Evolutionary conservation across 2,797 vertebrate genomes (phyloP), one percentile per base, ranked within the genome.

Genomic region (Sphenopsis melanotis): DNA sequence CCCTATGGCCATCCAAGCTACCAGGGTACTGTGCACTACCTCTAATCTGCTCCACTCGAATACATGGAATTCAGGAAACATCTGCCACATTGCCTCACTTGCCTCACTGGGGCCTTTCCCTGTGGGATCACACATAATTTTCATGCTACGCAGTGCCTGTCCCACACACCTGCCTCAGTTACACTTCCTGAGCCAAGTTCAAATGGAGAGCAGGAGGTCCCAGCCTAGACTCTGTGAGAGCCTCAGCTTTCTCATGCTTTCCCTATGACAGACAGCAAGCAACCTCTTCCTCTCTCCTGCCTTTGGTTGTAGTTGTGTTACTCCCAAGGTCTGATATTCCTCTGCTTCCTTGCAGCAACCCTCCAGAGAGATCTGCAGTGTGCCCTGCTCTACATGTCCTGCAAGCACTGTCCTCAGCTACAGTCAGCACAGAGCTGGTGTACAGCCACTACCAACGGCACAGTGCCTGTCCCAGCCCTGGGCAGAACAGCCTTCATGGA

Each of bases 101-200:
- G 55, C n/a, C n/a, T 36, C 46, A 81, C 32, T 11, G 24, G 36
- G 30, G 30, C 16, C 30, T 27, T 59, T 71, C 68, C 57, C 41
- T 23, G 39, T 19, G 56, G 30, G 24, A 87, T 61, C 2, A 2
- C 44, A 71, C 42, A 26, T 13, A 10, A 2, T 39, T 74, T 32
- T 83, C 70, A 26, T 3, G 2, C 69, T 47, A n/a, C 0, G 0
- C 1, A 1, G 39, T 39, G 44, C 39, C 63, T 21, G n/a, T 75
- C 64, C 60, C 57, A 50, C 41, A 64, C 23, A 20, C 26, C 59
- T 92, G 75, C 52, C 59, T 84, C 68, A 60, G 49, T 27, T 64
- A 68, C 1, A 1, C 29, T 8, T 76, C 29, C 66, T 44, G 23
- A 83, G 61, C 53, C 63, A 34, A 39, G 65, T 50, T 78, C 64